phyloP scores from a whole-genome alignment of 2,113 vertebrate species.

The Athene cunicularia region DNA sequence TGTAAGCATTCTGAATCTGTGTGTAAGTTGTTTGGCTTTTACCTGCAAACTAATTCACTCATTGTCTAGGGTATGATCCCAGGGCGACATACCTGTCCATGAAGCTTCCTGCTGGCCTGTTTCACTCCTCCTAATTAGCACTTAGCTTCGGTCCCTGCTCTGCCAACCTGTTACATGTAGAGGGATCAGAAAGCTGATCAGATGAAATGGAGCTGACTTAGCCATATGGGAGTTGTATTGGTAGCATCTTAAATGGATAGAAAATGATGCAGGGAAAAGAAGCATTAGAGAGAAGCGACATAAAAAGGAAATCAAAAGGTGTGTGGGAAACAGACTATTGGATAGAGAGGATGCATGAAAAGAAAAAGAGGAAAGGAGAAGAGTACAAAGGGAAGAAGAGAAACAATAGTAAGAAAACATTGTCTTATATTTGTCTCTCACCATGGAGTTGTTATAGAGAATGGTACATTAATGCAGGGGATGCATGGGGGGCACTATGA shows the following conservation, averaged over 20 bases:
- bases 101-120: not conserved
- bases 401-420: constrained; percentile 19
- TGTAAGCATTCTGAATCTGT: not conserved
- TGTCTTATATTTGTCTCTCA: not conserved
- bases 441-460: not conserved
- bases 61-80: not conserved
- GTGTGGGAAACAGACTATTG: not conserved
- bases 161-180: not conserved
- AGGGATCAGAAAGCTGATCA: constrained; percentile 3
- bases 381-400: not conserved
- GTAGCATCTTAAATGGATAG: not conserved
- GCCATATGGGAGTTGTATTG: not conserved
- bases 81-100: not conserved
- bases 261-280: not conserved
- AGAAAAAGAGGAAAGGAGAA: not conserved
- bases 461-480: not conserved
- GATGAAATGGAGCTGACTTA: not conserved
- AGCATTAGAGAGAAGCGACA: not conserved
- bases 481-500: not conserved
- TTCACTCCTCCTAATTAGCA: constrained; percentile 18
- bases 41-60: not conserved
- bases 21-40: not conserved
- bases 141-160: not conserved
- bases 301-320: not conserved
- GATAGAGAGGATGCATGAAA: not conserved